These are phyloP conservation scores for Lochmaea crataegi DNA, from an alignment of 2,888 invertebrate genomes.

Conservation along the genomic window DNA sequence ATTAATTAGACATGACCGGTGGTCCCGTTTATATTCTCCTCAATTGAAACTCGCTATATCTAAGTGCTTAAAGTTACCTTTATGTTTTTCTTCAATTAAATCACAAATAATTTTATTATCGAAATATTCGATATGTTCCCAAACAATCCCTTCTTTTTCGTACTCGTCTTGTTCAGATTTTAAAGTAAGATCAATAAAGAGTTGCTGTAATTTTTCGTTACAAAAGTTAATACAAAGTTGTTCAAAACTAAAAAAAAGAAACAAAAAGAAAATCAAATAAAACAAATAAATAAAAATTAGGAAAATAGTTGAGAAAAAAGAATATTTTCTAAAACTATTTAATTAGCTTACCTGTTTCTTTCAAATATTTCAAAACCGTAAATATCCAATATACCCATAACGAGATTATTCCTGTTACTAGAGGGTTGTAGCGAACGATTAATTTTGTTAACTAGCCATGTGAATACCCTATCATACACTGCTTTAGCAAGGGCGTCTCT, in stretches of 20 bases:
- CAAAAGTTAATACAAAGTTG: slow-evolving; percentile 97
- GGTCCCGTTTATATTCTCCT: too few relatives aligned
- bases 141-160: slow-evolving; percentile 88
- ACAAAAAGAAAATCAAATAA: not conserved
- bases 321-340: not conserved
- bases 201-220: slow-evolving; percentile 93
- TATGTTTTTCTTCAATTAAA: slow-evolving; percentile 89
- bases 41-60: not conserved
- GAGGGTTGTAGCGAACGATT: slow-evolving; percentile 78
- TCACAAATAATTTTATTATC: slow-evolving; percentile 95
- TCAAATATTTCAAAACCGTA: slow-evolving; percentile 96
- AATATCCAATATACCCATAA: slow-evolving; percentile 92
- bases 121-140: slow-evolving; percentile 90
- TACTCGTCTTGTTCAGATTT: slow-evolving; percentile 96
- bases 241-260: slow-evolving; percentile 73
- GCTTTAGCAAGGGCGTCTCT: slow-evolving; percentile 92
- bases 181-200: slow-evolving; percentile 91
- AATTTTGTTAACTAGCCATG: slow-evolving; percentile 87
- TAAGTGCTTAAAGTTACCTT: slow-evolving; percentile 68
- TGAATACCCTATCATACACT: slow-evolving; percentile 89
- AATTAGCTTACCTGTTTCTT: slow-evolving; percentile 77
- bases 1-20: too few relatives aligned
- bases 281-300: not conserved
- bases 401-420: slow-evolving; percentile 70
- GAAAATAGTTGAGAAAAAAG: not conserved